Evolutionary conservation across 1,140 invertebrate genomes (phyloP).

Genomic region (Tetranychus cinnabarinus): DNA sequence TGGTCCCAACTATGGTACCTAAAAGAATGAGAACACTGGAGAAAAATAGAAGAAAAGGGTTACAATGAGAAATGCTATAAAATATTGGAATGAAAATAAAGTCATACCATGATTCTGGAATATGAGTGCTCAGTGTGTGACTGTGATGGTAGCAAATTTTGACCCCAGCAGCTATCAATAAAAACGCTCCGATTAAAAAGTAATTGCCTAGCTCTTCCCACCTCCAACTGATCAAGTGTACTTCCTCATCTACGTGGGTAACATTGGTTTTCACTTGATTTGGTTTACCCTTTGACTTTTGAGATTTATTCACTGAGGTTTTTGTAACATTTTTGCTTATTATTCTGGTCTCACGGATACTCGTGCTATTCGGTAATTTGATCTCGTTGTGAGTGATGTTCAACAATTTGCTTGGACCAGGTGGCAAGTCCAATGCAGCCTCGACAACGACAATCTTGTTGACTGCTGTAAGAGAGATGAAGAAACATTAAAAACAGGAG

Average conservation of each 20-base stretch:
- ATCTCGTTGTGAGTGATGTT: neutral
- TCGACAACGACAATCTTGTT: no score
- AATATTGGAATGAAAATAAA: neutral
- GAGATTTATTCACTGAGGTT: neutral
- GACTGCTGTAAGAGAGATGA: no score
- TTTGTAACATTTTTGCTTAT: neutral
- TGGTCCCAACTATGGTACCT: neutral
- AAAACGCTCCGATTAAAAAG: neutral
- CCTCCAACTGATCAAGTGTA: neutral
- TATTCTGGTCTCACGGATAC: neutral
- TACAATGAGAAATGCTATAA: neutral
- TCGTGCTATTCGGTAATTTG: neutral
- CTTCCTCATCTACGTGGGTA: neutral
- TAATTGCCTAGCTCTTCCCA: neutral
- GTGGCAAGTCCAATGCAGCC: no score
- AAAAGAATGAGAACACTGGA: conserved; percentile 1
- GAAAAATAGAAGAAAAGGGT: neutral
- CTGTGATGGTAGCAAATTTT: conserved; percentile 3
- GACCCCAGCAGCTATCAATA: neutral
- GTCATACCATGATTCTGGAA: conserved; percentile 1
- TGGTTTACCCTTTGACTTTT: neutral
- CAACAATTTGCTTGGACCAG: neutral
- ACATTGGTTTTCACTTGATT: neutral
- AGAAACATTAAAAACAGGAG: no score
- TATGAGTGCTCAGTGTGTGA: neutral